Evolutionary conservation across 2,797 vertebrate species (phyloP), one percentile per base, ranked within the genome.

Genomic region (Danio aesculapii): DNA sequence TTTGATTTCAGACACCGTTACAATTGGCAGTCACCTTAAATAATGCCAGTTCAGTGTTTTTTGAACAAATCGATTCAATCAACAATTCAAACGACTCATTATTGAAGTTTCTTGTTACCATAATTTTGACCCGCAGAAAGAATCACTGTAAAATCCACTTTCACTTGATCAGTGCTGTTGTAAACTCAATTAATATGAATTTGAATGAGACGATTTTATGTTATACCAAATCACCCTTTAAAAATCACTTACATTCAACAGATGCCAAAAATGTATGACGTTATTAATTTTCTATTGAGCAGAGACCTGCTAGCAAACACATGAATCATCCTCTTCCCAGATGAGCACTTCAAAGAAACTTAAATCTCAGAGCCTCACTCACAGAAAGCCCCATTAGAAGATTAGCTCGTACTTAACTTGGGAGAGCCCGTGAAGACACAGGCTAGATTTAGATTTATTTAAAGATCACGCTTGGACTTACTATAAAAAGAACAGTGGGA

Each of bases 361-460:
- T 39, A 72, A 81, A 82, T 57, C 79, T 53, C 13, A 78, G 41
- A 75, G 81, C 50, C 10, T 57, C 19, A 77, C 63, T 70, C 81
- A 75, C 84, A 85, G 68, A 87, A 90, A 91, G 83, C 87, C 72
- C 61, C 77, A 86, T 90, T 90, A 91, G 75, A 84, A 85, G 92
- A 92, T 93, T 92, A 94, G 72, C 79, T 86, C 86, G 89, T 88
- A 64, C 86, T 92, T 92, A 92, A 90, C 44, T 44, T 61, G 53
- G 67, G 74, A 57, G 52, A 84, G 68, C 52, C 76, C 68, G 10
- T 47, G 44, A 88, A 87, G 85, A 90, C 73, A 68, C 86, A 91
- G 85, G 88, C 75, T 19, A n/a, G 75, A 76, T 77, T 78, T 66
- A 73, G 69, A 84, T 81, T 30, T 30, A 47, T 83, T 78, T 77